These are phyloP conservation scores for Harmothoe impar DNA, from an alignment of 2,888 invertebrate species.

Conservation along the genomic window DNA sequence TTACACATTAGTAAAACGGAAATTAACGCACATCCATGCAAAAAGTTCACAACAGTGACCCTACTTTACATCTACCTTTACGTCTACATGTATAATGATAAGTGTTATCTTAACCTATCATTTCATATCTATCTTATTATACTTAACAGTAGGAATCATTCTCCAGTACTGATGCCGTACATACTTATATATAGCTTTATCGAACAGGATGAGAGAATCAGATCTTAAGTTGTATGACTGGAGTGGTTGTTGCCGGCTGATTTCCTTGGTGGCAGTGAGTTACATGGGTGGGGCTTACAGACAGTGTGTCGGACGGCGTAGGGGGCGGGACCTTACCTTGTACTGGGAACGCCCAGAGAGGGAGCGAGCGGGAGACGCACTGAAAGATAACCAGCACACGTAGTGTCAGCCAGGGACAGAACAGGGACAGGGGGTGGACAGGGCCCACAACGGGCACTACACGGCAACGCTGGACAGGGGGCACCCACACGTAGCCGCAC, in stretches of 20 bases:
- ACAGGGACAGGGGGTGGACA: not conserved
- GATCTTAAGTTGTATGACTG: too few species aligned
- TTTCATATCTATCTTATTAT: too few species aligned
- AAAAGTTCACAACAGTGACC: constrained; percentile 9
- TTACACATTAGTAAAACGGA: not conserved
- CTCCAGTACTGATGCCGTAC: too few species aligned
- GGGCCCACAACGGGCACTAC: not conserved
- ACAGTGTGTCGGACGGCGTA: not conserved
- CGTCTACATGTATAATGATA: not conserved
- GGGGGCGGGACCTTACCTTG: constrained; percentile 13
- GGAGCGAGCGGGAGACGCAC: constrained; percentile 57
- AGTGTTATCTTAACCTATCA: too few species aligned
- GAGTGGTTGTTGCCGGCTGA: too few species aligned
- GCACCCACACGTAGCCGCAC: not conserved
- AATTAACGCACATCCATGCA: not conserved
- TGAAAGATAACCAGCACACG: constrained; percentile 47
- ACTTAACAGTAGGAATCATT: too few species aligned
- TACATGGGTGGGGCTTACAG: not conserved
- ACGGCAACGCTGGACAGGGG: not conserved
- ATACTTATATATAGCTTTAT: too few species aligned
- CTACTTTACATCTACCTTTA: not conserved
- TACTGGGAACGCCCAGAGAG: constrained; percentile 58
- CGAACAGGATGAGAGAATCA: too few species aligned
- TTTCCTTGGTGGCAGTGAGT: too few species aligned
- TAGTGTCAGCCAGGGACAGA: constrained; percentile 4